Evolutionary conservation across 1,140 invertebrate genomes (phyloP).

Genomic region (Ephestia elutella): DNA sequence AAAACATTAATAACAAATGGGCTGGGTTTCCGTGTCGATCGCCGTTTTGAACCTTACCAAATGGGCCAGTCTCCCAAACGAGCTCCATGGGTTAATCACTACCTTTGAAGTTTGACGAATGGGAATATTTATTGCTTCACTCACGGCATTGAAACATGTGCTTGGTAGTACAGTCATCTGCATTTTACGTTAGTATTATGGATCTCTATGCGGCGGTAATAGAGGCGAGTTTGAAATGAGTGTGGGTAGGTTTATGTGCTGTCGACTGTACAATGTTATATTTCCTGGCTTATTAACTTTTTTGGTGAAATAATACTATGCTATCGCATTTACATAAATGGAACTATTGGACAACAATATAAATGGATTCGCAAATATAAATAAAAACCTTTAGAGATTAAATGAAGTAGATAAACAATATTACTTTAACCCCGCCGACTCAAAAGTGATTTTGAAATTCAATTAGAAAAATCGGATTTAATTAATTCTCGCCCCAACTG

Average conservation of each 20-base stretch:
- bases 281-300: no score
- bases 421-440: neutral
- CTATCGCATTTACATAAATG: no score
- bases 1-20: neutral
- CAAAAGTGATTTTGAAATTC: conserved; percentile 11
- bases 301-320: no score
- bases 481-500: conserved; percentile 10
- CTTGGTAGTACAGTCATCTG: conserved; percentile 13
- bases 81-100: conserved; percentile 4
- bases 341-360: no score
- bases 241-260: no score
- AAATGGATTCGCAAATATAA: no score
- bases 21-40: neutral
- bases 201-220: no score
- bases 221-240: no score
- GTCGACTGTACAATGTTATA: no score
- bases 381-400: no score
- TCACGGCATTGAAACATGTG: neutral
- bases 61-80: conserved; percentile 1
- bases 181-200: conserved; percentile 18
- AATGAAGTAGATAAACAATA: neutral
- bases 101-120: conserved; percentile 12
- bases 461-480: conserved; percentile 20
- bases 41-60: neutral
- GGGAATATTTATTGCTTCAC: conserved; percentile 7